Conservation (phyloP, 2,888 invertebrate genomes). For the Dynastes maya region DNA sequence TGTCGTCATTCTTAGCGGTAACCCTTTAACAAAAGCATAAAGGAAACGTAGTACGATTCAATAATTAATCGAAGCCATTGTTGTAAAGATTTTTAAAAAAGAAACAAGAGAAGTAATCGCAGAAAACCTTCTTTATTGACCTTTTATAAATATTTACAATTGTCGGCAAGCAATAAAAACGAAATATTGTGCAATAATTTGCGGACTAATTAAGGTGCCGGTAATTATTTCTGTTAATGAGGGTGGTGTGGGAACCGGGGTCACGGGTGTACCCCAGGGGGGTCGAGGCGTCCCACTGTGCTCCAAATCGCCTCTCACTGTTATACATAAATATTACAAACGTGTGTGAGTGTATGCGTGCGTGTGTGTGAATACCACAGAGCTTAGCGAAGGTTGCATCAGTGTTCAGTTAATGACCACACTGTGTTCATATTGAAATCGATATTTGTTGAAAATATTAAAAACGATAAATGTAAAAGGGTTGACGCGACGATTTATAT, state of each 20-base stretch:
- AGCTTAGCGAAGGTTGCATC: conserved; percentile 25
- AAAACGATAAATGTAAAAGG: too few species aligned
- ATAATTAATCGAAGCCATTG: neutral
- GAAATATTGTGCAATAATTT: conserved; percentile 49
- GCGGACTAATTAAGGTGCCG: conserved; percentile 57
- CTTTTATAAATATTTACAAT: conserved; percentile 50
- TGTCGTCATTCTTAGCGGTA: neutral
- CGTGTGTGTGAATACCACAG: conserved; percentile 30
- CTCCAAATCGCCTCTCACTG: conserved; percentile 64
- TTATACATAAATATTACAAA: conserved; percentile 59
- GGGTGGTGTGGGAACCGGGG: conserved; percentile 67
- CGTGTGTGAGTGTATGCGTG: conserved; percentile 25
- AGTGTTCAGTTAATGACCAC: conserved; percentile 25
- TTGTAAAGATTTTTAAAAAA: neutral
- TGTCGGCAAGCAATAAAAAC: conserved; percentile 45
- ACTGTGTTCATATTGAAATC: conserved; percentile 29
- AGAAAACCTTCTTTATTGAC: conserved; percentile 30
- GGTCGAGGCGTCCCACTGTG: conserved; percentile 64
- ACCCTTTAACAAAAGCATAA: neutral
- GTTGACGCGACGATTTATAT: too few species aligned
- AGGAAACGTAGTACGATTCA: too few species aligned
- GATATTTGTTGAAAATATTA: conserved; percentile 20
- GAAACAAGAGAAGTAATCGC: neutral
- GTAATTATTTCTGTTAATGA: conserved; percentile 69
- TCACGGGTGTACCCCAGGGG: conserved; percentile 64